A percentile compares a stretch with the other conserved stretches of the same genome.
Conservation (phyloP, 1,140 invertebrate genomes). For the Ridgeia piscesae region DNA sequence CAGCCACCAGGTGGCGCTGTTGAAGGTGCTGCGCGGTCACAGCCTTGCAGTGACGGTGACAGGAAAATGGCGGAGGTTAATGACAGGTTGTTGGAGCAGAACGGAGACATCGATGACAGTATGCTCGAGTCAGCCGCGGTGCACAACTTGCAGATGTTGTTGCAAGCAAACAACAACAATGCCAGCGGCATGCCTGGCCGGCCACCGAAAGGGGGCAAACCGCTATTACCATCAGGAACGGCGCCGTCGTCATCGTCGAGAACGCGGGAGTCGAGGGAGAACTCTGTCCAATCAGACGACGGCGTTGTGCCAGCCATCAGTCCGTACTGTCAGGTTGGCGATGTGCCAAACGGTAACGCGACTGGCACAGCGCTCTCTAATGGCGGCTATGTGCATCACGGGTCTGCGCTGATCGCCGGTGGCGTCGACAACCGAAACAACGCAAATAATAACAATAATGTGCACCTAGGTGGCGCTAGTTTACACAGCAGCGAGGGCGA, state of each 20-base stretch:
- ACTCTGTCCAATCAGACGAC: neutral
- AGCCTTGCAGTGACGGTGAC: neutral
- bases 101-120: neutral
- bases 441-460: neutral
- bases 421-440: neutral
- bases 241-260: neutral
- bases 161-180: neutral
- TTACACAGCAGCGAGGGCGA: neutral
- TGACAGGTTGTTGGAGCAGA: neutral
- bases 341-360: neutral
- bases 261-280: neutral
- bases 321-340: neutral
- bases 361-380: neutral
- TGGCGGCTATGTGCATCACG: neutral
- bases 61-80: neutral
- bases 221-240: neutral
- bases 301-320: neutral
- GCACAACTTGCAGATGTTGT: neutral
- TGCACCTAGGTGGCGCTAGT: neutral
- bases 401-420: neutral
- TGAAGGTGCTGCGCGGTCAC: neutral
- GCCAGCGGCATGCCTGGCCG: neutral
- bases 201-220: neutral
- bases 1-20: neutral
- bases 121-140: neutral